A percentile compares a stretch with the other conserved stretches of the same genome.
phyloP scores from a whole-genome alignment of 2,113 vertebrate species.

The Ranitomeya imitator region DNA sequence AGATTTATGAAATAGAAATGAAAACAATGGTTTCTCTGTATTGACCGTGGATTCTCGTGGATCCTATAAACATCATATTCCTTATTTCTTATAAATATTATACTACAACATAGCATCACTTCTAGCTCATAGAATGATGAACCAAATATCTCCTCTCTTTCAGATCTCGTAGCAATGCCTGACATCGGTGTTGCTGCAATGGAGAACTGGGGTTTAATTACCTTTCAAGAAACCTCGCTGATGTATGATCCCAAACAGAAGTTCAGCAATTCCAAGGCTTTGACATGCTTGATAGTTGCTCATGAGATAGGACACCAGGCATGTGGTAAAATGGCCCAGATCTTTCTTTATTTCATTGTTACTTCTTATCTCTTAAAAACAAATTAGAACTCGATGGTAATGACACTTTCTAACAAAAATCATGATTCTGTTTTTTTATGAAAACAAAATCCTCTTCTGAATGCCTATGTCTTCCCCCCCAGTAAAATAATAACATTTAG shows the following conservation, averaged over 20 bases:
- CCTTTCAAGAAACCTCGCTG: conserved; percentile 69
- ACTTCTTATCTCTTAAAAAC: neutral
- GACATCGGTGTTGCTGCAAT: conserved; percentile 68
- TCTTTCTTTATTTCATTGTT: conserved; percentile 52
- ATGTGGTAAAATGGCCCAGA: conserved; percentile 71
- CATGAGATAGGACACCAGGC: conserved; percentile 82
- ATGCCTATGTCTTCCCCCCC: too few species aligned
- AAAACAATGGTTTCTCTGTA: too few species aligned
- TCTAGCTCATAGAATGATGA: neutral
- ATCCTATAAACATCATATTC: neutral
- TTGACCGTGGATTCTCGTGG: too few species aligned
- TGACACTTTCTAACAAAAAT: neutral
- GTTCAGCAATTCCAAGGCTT: conserved; percentile 60
- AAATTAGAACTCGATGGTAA: neutral
- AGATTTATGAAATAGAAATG: too few species aligned
- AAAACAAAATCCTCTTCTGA: neutral
- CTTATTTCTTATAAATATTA: neutral
- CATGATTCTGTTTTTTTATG: neutral
- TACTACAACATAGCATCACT: neutral
- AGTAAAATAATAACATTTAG: too few species aligned
- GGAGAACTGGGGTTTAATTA: conserved; percentile 80
- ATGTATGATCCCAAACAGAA: conserved; percentile 65
- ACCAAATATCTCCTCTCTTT: conserved; percentile 5
- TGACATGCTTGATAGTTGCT: conserved; percentile 65
- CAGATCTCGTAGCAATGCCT: conserved; percentile 77